phyloP scores from a whole-genome alignment of 2,888 invertebrate species.

The Deilephila porcellus region DNA sequence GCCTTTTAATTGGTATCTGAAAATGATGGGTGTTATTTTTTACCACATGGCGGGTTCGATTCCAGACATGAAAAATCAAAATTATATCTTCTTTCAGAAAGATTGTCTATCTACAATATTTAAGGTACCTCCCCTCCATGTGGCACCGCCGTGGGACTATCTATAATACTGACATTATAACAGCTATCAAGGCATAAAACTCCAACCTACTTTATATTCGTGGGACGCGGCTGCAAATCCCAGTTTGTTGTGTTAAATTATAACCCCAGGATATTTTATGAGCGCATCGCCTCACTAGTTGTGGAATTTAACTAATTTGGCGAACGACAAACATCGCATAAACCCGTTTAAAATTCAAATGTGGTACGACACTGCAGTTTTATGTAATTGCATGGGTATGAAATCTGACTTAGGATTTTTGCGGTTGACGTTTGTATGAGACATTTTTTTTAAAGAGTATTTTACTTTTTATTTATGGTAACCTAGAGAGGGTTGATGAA shows the following conservation, averaged over 20 bases:
- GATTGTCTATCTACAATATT: too few species aligned
- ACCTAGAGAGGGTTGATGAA: too few species aligned
- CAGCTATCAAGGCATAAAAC: too few species aligned
- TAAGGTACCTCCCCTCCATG: too few species aligned
- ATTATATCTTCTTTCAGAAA: too few species aligned
- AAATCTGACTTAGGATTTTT: not conserved
- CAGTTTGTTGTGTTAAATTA: not conserved
- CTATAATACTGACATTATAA: too few species aligned
- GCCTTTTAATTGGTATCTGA: too few species aligned
- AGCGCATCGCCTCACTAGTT: too few species aligned
- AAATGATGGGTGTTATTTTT: too few species aligned
- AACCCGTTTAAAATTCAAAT: conserved; percentile 12
- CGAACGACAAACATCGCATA: not conserved
- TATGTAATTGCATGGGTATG: conserved; percentile 12
- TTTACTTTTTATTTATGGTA: not conserved
- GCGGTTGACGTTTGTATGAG: not conserved
- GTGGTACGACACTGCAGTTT: conserved; percentile 13
- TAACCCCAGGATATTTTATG: not conserved
- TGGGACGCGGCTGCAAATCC: not conserved
- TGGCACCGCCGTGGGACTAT: too few species aligned
- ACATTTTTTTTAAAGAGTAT: not conserved
- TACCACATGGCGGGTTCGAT: too few species aligned
- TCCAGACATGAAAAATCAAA: too few species aligned
- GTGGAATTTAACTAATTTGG: not conserved
- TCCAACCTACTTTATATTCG: not conserved